Evolutionary conservation across 1,140 invertebrate species (phyloP).

Genomic region (Caenorhabditis brenneri): DNA sequence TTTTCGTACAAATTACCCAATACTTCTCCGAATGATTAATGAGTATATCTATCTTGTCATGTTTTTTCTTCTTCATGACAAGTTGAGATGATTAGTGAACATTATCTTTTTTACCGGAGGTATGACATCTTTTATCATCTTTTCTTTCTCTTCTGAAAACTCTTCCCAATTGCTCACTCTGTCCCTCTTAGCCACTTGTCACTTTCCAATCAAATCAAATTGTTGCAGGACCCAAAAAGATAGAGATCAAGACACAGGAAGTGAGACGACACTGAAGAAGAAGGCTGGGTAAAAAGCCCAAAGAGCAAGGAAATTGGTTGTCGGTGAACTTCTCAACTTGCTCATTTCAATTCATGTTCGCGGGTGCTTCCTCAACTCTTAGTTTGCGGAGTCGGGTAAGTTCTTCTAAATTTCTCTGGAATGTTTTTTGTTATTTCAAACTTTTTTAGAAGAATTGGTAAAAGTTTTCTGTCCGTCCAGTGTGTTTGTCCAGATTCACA

Average conservation of each 20-base stretch:
- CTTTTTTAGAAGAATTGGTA: neutral
- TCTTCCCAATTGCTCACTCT: neutral
- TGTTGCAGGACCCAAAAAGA: constrained; percentile 24
- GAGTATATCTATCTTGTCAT: neutral
- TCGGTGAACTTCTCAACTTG: neutral
- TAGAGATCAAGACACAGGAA: constrained; percentile 21
- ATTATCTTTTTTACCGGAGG: constrained; percentile 12
- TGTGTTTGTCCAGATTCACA: no score
- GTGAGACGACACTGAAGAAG: neutral
- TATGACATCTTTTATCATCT: neutral
- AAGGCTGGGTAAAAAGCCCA: constrained; percentile 14
- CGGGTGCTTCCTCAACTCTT: constrained; percentile 20
- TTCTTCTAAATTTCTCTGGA: neutral
- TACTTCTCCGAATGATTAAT: neutral
- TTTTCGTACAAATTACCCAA: no score
- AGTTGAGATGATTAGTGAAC: constrained; percentile 10
- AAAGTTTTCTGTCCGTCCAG: neutral
- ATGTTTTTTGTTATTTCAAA: neutral
- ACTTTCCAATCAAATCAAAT: constrained; percentile 33
- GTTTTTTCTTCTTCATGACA: neutral
- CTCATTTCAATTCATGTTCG: constrained; percentile 24
- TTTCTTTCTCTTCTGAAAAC: neutral
- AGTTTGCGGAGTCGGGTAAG: constrained; percentile 29
- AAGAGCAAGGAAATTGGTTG: constrained; percentile 14
- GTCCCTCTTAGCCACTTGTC: neutral